These are phyloP conservation scores for Coregonus suidteri DNA, from an alignment of 2,797 vertebrate genomes.

Conservation along the genomic window DNA sequence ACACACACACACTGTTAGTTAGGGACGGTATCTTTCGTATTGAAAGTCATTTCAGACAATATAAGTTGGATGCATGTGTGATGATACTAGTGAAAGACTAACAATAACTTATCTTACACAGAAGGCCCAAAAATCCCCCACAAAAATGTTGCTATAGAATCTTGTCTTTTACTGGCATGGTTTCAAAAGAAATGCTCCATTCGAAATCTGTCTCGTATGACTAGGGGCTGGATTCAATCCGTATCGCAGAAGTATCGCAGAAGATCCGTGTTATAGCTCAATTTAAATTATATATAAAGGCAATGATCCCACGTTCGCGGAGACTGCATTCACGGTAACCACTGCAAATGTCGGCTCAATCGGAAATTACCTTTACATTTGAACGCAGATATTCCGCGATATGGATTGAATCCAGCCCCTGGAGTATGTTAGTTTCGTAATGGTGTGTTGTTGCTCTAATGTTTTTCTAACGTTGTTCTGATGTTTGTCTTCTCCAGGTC, in stretches of 20 bases:
- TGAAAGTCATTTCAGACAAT: background rate
- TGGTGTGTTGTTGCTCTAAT: background rate
- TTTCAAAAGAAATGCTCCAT: background rate
- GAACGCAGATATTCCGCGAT: too few species aligned
- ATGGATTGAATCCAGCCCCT: background rate
- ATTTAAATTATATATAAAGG: too few species aligned
- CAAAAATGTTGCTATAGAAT: background rate
- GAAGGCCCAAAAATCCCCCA: background rate
- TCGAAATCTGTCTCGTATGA: background rate
- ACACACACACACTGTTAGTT: slow-evolving; percentile 9
- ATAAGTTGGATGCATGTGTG: background rate
- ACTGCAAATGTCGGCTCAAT: too few species aligned
- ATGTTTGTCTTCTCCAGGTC: slow-evolving; percentile 71
- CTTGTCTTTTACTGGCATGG: background rate
- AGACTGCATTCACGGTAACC: too few species aligned
- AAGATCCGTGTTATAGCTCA: too few species aligned
- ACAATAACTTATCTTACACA: background rate
- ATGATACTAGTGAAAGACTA: background rate
- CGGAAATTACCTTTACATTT: too few species aligned
- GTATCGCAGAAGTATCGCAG: background rate
- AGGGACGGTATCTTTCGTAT: background rate
- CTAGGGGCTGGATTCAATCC: background rate
- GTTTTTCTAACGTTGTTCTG: background rate
- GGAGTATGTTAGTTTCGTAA: background rate
- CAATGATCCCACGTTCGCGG: too few species aligned